Percentiles rank a stretch among this genome's conserved stretches.
Conservation (phyloP, 2,113 vertebrate species). For the Motacilla alba region DNA sequence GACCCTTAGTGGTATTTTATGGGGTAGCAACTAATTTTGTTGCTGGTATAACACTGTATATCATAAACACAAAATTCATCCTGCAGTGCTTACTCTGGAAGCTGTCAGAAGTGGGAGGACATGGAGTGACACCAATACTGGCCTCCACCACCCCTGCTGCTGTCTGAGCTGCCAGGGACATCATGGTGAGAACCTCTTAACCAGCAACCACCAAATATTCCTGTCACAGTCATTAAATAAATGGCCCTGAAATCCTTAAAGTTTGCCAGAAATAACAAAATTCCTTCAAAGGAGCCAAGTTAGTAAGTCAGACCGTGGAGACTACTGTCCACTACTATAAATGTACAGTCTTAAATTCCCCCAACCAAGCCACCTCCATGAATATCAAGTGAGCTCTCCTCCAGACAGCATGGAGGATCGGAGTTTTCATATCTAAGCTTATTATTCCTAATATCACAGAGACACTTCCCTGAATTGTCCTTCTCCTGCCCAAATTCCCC, state of each 20-base stretch:
- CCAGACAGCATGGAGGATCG: background rate
- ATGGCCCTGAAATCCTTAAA: background rate
- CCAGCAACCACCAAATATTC: background rate
- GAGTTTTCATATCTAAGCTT: conserved; percentile 67
- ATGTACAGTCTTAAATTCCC: conserved; percentile 4
- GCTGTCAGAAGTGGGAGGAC: background rate
- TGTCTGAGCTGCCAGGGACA: background rate
- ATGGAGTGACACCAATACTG: rapidly evolving
- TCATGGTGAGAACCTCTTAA: background rate
- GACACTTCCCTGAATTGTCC: conserved; percentile 72
- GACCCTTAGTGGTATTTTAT: background rate
- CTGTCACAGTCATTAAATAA: background rate
- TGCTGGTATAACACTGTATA: background rate
- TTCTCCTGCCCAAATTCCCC: conserved; percentile 83
- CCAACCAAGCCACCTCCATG: conserved; percentile 25
- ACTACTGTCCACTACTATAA: background rate
- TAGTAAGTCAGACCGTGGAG: background rate
- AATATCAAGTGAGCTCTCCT: conserved; percentile 43
- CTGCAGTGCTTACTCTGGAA: background rate
- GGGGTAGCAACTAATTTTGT: background rate
- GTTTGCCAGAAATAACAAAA: conserved; percentile 33
- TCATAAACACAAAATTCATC: background rate
- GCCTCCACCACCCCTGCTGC: background rate
- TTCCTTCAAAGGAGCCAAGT: conserved; percentile 8
- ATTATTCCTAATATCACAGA: conserved; percentile 74